Evolutionary conservation across 2,888 invertebrate species (phyloP), one percentile per base, ranked within the genome.

Genomic region (Ypsolopha sequella): DNA sequence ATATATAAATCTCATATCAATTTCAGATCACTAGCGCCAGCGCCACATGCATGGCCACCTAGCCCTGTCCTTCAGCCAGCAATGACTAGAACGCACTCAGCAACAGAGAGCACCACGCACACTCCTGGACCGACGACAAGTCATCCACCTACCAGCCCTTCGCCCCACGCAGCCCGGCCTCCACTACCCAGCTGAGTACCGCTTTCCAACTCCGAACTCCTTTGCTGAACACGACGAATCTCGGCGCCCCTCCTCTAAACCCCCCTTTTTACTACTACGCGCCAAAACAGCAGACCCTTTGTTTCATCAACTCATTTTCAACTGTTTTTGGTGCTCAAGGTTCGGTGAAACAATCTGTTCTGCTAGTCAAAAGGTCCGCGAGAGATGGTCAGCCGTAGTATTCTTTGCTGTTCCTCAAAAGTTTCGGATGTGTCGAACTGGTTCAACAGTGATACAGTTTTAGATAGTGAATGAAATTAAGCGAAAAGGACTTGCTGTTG

Each of bases 41-140:
- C 70, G 52, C 89, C 92, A 59, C 92, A 93, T 70, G 93, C 93
- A 55, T 94, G 94, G 94, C 93, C 94, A 58, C 92, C 91, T 56
- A 93, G 93, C 73, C 92, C 93, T 58, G 89, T 93, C 60, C 86
- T 94, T 64, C 92, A 93, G 62, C 90, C 92, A 53, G 88, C 91
- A 60, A 89, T 90, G 63, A 90, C 91, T 62, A 87, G 93, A 64
- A 91, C 92, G 57, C 92, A 93, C 73, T 89, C 93, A 55, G 91
- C 92, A 57, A 92, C 93, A 46, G 93, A 93, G 71, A 91, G 90
- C 58, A 73, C 80, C 7, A 60, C 69, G 72, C 24, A 73, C 69
- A 7, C 80, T 87, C 44, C 80, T 90, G 50, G 92, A 80, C 75
- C 59, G 80, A 87, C 56, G 89, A 88, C 55, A 84, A 70, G 53